Percentiles rank a stretch among this genome's conserved stretches.
These are phyloP conservation scores for Dasyurus viverrinus DNA, from an alignment of 2,113 vertebrate species.

Conservation along the genomic window DNA sequence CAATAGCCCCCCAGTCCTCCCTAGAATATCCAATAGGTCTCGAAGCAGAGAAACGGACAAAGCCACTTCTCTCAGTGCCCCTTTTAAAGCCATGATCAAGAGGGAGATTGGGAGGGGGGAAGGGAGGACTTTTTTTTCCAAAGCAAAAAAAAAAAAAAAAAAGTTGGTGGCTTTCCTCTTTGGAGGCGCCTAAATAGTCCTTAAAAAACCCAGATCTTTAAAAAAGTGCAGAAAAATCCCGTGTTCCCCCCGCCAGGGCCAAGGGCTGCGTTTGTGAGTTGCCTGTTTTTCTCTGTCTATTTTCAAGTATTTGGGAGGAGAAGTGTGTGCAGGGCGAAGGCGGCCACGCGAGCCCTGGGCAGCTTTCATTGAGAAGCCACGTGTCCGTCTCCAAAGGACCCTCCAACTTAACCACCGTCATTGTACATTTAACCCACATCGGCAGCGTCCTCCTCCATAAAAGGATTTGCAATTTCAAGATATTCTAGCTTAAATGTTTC, in stretches of 20 bases:
- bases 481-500: slow-evolving; percentile 99
- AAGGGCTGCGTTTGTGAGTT: slow-evolving; percentile 83
- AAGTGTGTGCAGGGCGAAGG: slow-evolving; percentile 94
- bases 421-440: slow-evolving; percentile 99
- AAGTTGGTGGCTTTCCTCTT: slow-evolving; percentile 82
- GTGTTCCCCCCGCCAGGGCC: slow-evolving; percentile 80
- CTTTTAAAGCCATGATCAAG: slow-evolving; percentile 77
- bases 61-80: slow-evolving; percentile 74
- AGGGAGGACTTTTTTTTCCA: slow-evolving; percentile 70
- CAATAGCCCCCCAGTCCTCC: slow-evolving; percentile 49
- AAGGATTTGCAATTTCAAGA: slow-evolving; percentile 99
- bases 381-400: slow-evolving; percentile 99
- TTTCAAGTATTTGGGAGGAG: slow-evolving; percentile 88
- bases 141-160: slow-evolving; percentile 79
- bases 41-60: slow-evolving; percentile 70
- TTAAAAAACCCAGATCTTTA: slow-evolving; percentile 76
- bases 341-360: slow-evolving; percentile 97
- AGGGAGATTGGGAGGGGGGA: slow-evolving; percentile 56
- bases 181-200: slow-evolving; percentile 83
- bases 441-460: slow-evolving; percentile 99
- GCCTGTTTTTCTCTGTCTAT: slow-evolving; percentile 83
- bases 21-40: slow-evolving; percentile 66
- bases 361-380: slow-evolving; percentile 99
- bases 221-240: slow-evolving; percentile 85
- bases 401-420: slow-evolving; percentile 99